These are phyloP conservation scores for Xiphophorus hellerii DNA, from an alignment of 2,113 vertebrate species.

Conservation along the genomic window DNA sequence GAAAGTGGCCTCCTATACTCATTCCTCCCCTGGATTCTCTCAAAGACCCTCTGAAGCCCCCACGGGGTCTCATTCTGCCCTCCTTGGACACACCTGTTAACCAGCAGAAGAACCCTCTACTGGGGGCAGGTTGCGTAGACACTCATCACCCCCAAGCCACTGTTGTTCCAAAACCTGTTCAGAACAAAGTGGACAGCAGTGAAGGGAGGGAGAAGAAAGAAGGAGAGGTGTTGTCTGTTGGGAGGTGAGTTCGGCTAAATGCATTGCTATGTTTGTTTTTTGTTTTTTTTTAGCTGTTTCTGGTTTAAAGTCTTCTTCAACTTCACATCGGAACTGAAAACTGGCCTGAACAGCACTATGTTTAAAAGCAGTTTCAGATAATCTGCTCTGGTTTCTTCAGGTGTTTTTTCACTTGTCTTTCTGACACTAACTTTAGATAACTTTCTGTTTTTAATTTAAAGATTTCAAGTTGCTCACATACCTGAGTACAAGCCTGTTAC, in stretches of 20 bases:
- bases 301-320: not conserved
- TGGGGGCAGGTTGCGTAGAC: constrained; percentile 47
- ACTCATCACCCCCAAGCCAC: constrained; percentile 20
- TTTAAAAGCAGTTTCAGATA: not conserved
- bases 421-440: not conserved
- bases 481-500: constrained; percentile 82
- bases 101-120: constrained; percentile 73
- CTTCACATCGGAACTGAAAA: not conserved
- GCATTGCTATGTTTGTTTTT: too few relatives aligned
- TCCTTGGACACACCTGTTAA: constrained; percentile 36
- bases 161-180: constrained; percentile 64
- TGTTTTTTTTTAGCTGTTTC: too few relatives aligned
- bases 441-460: constrained; percentile 50
- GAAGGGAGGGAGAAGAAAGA: constrained; percentile 64
- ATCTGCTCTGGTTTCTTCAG: not conserved
- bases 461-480: constrained; percentile 95
- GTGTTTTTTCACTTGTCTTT: not conserved
- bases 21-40: constrained; percentile 70
- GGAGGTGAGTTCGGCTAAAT: constrained; percentile 82
- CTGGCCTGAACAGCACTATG: not conserved
- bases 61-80: constrained; percentile 59
- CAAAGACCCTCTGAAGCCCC: constrained; percentile 66
- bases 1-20: constrained; percentile 89
- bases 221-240: constrained; percentile 88
- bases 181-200: constrained; percentile 29